Percentiles rank a stretch among this genome's conserved stretches.
Evolutionary conservation across 30 jellyfish, hydroid and myxozoan species (phyloP).

Genomic region (Turritopsis rubra): DNA sequence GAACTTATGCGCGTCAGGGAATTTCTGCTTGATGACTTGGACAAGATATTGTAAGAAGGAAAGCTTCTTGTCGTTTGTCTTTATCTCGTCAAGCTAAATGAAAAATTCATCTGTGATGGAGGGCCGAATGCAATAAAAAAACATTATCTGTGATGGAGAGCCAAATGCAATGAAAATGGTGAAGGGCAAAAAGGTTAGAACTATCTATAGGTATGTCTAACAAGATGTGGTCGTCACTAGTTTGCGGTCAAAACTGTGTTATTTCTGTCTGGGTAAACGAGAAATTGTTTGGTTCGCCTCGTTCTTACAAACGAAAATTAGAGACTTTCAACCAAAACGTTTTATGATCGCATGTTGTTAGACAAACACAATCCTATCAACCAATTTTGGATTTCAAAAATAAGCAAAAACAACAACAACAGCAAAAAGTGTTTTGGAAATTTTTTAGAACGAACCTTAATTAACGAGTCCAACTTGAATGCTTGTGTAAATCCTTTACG

Average conservation of each 20-base stretch:
- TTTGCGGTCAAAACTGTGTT: no score
- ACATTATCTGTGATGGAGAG: neutral
- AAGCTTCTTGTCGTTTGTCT: constrained; percentile 53
- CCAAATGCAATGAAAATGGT: neutral
- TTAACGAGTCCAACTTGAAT: constrained; percentile 68
- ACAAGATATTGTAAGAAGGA: constrained; percentile 80
- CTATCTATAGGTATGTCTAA: no score
- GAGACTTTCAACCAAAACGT: no score
- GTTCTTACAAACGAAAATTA: no score
- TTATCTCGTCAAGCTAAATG: constrained; percentile 79
- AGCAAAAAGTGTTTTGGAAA: neutral
- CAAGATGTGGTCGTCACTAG: no score
- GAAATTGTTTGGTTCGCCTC: no score
- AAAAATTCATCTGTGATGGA: neutral
- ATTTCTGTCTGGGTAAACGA: no score
- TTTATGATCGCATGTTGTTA: no score
- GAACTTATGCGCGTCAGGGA: constrained; percentile 57
- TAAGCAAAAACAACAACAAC: no score
- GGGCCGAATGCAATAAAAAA: neutral
- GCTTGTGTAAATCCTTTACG: constrained; percentile 81
- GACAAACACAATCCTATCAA: no score
- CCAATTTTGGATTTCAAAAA: no score
- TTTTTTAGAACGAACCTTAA: constrained; percentile 44
- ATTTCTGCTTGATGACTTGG: constrained; percentile 36
- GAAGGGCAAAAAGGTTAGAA: neutral